Base-by-base conservation (phyloP, 2,888 invertebrate species). In the Aradus depressus region DNA sequence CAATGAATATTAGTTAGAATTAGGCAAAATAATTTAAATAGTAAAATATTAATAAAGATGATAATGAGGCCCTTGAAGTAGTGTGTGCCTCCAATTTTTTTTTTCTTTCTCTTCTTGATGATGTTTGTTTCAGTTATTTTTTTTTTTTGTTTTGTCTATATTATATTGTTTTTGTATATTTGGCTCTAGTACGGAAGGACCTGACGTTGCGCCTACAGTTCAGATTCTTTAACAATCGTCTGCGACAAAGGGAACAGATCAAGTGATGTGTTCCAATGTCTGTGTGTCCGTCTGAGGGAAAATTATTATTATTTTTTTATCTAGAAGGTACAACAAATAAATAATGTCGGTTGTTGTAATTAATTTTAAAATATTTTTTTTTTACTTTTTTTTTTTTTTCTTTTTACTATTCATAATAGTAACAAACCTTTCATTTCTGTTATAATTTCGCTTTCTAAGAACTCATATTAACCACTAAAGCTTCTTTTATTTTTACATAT, bases 131-230 rank as follows among this genome's bases (percentile, higher is more conserved):
- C n/a, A n/a, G n/a, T n/a, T n/a, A n/a, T n/a, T n/a, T n/a, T n/a
- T n/a, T n/a, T n/a, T n/a, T n/a, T n/a, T n/a, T n/a, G n/a, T n/a
- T n/a, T n/a, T n/a, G n/a, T n/a, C n/a, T n/a, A n/a, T n/a, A n/a
- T n/a, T n/a, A n/a, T n/a, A n/a, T n/a, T n/a, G n/a, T n/a, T n/a
- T 38, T 47, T 58, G 37, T 52, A 50, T 52, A 48, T 50, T 39
- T 56, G 34, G 44, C 44, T 53, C 19, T 48, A 88, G 88, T 89
- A 84, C 85, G 88, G 81, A 89, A 89, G 88, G 88, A 89, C 77
- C 82, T 87, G 81, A 85, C 85, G 76, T 83, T 87, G 81, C 85
- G 87, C 78, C 84, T 88, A 75, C 84, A 84, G 79, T 89, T 86
- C 84, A 81, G 88, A 80, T 88, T 88, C 83, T 89, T 89, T 85